A percentile compares a stretch with the other conserved stretches of the same genome.
phyloP scores from a whole-genome alignment of 2,113 vertebrate genomes.

The Brienomyrus brachyistius region DNA sequence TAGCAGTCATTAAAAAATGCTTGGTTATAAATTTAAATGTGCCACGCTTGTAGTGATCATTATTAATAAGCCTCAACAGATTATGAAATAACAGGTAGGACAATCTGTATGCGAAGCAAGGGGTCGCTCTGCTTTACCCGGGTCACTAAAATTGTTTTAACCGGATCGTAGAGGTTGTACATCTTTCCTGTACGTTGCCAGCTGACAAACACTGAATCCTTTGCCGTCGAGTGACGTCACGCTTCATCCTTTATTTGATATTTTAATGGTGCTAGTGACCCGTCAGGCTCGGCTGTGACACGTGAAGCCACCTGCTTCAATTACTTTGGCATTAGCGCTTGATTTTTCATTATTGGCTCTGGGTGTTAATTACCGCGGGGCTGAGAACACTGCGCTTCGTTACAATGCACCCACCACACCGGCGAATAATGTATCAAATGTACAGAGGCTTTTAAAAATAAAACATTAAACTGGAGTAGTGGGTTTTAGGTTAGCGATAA shows the following conservation, averaged over 20 bases:
- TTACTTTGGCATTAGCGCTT: constrained; percentile 26
- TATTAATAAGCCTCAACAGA: constrained; percentile 1
- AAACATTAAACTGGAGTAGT: constrained; percentile 35
- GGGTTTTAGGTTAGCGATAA: constrained; percentile 35
- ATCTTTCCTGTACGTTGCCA: not conserved
- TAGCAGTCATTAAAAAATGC: constrained; percentile 10
- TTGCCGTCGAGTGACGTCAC: not conserved
- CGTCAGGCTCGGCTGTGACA: constrained; percentile 20
- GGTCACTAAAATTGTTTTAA: not conserved
- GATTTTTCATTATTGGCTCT: constrained; percentile 34
- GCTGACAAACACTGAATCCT: not conserved
- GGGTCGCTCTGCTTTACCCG: not conserved
- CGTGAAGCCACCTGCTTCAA: constrained; percentile 17
- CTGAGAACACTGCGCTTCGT: constrained; percentile 27
- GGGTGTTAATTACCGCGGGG: constrained; percentile 32
- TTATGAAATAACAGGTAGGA: not conserved
- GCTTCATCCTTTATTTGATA: constrained; percentile 10
- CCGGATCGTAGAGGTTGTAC: not conserved
- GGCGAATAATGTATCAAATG: constrained; percentile 35
- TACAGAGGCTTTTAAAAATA: constrained; percentile 16
- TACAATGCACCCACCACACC: constrained; percentile 35
- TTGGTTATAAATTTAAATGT: not conserved
- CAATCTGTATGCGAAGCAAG: not conserved
- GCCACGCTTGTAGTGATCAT: not conserved
- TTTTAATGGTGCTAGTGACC: constrained; percentile 9